phyloP scores from a whole-genome alignment of 92 coral and sea anemone genomes.

The Porites rus region DNA sequence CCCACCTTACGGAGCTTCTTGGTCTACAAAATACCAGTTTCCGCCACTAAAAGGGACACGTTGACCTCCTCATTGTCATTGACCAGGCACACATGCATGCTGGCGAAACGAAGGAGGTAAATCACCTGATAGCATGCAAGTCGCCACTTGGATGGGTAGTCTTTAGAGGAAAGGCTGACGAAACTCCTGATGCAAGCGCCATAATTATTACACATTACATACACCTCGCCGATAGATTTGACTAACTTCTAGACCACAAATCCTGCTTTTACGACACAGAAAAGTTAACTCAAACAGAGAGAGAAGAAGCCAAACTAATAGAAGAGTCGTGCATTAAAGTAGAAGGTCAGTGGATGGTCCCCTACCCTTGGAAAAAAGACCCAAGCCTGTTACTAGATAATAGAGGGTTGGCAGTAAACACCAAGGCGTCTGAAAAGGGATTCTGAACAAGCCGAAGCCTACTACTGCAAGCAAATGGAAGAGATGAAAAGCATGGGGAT shows the following conservation, averaged over 20 bases:
- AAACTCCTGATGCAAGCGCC: no score
- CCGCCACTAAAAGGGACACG: not conserved
- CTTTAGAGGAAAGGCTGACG: constrained; percentile 20
- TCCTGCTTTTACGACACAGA: constrained; percentile 75
- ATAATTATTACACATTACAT: constrained; percentile 13
- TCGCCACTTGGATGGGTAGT: constrained; percentile 69
- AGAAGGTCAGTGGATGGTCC: constrained; percentile 54
- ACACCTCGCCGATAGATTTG: constrained; percentile 47
- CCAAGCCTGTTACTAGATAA: constrained; percentile 55
- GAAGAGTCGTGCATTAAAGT: constrained; percentile 39
- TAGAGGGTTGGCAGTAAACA: constrained; percentile 34
- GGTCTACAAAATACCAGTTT: no score
- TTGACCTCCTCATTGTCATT: not conserved
- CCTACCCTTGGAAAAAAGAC: constrained; percentile 57
- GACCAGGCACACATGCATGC: constrained; percentile 5
- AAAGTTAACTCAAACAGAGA: constrained; percentile 59
- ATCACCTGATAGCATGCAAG: constrained; percentile 43
- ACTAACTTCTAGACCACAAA: constrained; percentile 12
- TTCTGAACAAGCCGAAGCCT: constrained; percentile 49
- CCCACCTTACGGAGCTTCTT: no score
- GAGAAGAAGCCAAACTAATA: constrained; percentile 52
- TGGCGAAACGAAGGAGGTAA: not conserved
- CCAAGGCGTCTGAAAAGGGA: constrained; percentile 41
- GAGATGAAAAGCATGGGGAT: constrained; percentile 65
- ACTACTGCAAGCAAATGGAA: constrained; percentile 36